Evolutionary conservation across 1,140 invertebrate species (phyloP).

Genomic region (Oppia nitens): DNA sequence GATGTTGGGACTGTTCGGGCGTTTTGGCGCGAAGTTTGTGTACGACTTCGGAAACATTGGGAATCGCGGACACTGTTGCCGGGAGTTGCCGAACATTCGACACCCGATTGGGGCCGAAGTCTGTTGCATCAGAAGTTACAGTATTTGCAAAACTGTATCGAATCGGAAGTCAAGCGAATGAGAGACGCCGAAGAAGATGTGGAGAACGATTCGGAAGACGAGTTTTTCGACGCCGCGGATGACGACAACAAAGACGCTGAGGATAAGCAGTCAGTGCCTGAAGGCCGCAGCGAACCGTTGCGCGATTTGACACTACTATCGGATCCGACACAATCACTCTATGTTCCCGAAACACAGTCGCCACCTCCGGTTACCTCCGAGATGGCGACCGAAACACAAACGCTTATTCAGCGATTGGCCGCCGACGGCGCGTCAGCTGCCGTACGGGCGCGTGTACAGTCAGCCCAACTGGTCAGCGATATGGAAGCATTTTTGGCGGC

Average conservation of each 20-base stretch:
- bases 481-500: constrained; percentile 99
- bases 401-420: constrained; percentile 70
- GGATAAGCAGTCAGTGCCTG: constrained; percentile 68
- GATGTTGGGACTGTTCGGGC: too few species aligned
- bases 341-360: constrained; percentile 75
- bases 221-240: background rate
- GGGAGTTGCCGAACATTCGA: background rate
- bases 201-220: background rate
- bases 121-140: constrained; percentile 88
- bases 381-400: constrained; percentile 78
- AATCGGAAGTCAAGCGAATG: constrained; percentile 41
- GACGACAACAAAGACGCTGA: constrained; percentile 40
- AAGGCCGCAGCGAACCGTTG: constrained; percentile 49
- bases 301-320: constrained; percentile 34
- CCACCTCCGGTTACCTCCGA: constrained; percentile 93
- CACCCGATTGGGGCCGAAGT: constrained; percentile 55
- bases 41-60: constrained; percentile 76
- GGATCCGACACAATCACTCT: constrained; percentile 35
- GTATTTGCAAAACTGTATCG: constrained; percentile 91
- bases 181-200: background rate
- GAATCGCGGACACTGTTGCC: constrained; percentile 37
- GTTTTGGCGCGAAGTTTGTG: constrained; percentile 82
- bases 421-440: constrained; percentile 62
- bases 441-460: constrained; percentile 78
- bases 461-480: constrained; percentile 80